phyloP scores from a whole-genome alignment of 2,888 invertebrate genomes.

The Rhagophthalmus giganteus region DNA sequence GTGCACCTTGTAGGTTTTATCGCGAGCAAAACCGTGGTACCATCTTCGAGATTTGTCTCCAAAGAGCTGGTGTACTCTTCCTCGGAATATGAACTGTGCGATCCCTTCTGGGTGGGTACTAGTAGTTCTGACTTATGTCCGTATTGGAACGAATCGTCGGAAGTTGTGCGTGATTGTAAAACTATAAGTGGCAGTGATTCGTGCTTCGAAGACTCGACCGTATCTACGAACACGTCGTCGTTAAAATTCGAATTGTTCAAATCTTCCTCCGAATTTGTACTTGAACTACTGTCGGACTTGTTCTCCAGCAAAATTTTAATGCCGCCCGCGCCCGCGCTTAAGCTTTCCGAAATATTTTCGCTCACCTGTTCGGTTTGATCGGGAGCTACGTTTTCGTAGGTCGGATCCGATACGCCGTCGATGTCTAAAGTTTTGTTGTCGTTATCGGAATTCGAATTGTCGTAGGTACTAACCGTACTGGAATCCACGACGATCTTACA shows the following conservation, averaged over 20 bases:
- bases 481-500: constrained; percentile 77
- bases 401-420: constrained; percentile 57
- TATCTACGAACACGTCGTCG: constrained; percentile 55
- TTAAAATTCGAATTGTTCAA: constrained; percentile 54
- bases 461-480: constrained; percentile 62
- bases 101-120: constrained; percentile 49
- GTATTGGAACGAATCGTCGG: constrained; percentile 52
- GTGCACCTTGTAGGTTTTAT: constrained; percentile 80
- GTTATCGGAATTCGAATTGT: constrained; percentile 66
- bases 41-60: constrained; percentile 75
- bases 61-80: constrained; percentile 73
- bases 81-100: constrained; percentile 73
- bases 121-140: constrained; percentile 43
- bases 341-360: constrained; percentile 52
- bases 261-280: constrained; percentile 57
- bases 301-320: constrained; percentile 52
- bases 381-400: constrained; percentile 51
- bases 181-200: constrained; percentile 53
- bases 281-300: constrained; percentile 45
- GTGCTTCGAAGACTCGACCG: constrained; percentile 44
- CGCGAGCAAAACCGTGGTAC: constrained; percentile 74
- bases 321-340: constrained; percentile 51
- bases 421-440: constrained; percentile 72
- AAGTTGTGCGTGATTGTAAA: constrained; percentile 50
- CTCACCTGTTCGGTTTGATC: constrained; percentile 44